phyloP scores from a whole-genome alignment of 2,113 vertebrate species.

The Ariopsis seemanni region DNA sequence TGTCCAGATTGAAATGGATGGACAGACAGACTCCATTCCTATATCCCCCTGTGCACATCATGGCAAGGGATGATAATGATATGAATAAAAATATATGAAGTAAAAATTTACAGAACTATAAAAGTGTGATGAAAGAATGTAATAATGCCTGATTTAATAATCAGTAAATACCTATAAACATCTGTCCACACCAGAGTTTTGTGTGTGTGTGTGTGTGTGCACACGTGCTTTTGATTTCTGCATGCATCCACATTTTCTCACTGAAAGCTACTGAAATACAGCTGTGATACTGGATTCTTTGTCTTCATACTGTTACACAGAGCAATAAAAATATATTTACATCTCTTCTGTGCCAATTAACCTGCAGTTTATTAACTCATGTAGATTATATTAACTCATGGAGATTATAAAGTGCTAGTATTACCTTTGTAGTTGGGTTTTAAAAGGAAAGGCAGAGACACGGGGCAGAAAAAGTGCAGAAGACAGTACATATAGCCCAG shows the following conservation, averaged over 20 bases:
- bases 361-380: conserved; percentile 31
- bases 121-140: background rate
- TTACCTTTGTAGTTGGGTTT: background rate
- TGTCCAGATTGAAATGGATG: too few species aligned
- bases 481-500: background rate
- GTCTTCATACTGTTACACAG: background rate
- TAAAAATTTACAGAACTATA: background rate
- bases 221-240: too few species aligned
- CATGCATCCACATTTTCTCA: background rate
- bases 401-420: background rate
- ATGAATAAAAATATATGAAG: too few species aligned
- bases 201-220: too few species aligned
- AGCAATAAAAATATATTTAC: background rate
- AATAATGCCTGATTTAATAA: background rate
- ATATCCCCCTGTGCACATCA: too few species aligned
- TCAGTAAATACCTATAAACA: background rate
- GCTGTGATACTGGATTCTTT: background rate
- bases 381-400: background rate
- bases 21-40: too few species aligned
- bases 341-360: conserved; percentile 10
- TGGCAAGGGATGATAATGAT: too few species aligned
- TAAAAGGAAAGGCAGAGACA: conserved; percentile 13
- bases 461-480: background rate
- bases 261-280: background rate
- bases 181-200: background rate